These are phyloP conservation scores for Hassar affinis DNA, from an alignment of 2,113 vertebrate genomes.

Conservation along the genomic window DNA sequence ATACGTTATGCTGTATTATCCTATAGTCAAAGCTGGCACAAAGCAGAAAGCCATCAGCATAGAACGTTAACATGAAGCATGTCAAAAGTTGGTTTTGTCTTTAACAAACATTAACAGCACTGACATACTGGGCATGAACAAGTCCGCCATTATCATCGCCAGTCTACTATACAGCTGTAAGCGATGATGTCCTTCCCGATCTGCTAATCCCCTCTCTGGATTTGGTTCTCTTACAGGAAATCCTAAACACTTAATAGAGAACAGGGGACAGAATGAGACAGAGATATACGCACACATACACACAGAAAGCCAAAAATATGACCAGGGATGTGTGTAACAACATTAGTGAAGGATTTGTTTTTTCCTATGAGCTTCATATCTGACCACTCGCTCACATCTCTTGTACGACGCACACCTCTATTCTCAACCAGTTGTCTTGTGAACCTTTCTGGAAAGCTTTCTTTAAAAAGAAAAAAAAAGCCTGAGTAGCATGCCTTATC, in stretches of 20 bases:
- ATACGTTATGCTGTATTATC: no score
- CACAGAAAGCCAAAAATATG: neutral
- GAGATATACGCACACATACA: no score
- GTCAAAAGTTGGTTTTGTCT: neutral
- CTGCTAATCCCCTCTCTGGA: neutral
- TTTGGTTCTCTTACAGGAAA: neutral
- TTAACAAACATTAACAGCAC: no score
- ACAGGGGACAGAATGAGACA: neutral
- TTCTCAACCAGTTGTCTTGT: neutral
- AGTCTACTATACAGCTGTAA: neutral
- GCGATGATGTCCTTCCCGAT: neutral
- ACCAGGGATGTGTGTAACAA: neutral
- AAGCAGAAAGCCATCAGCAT: no score
- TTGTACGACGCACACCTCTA: neutral
- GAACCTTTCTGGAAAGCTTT: neutral
- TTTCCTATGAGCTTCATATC: neutral
- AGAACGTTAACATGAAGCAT: neutral
- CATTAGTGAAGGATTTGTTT: neutral
- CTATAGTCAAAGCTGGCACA: no score
- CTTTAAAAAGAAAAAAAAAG: neutral
- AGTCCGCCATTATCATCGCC: no score
- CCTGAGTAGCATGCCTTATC: neutral
- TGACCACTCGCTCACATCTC: neutral
- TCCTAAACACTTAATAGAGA: neutral
- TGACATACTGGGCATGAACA: neutral